Evolutionary conservation across 2,797 vertebrate genomes (phyloP).

Genomic region (Enteromius unitaeniatus): DNA sequence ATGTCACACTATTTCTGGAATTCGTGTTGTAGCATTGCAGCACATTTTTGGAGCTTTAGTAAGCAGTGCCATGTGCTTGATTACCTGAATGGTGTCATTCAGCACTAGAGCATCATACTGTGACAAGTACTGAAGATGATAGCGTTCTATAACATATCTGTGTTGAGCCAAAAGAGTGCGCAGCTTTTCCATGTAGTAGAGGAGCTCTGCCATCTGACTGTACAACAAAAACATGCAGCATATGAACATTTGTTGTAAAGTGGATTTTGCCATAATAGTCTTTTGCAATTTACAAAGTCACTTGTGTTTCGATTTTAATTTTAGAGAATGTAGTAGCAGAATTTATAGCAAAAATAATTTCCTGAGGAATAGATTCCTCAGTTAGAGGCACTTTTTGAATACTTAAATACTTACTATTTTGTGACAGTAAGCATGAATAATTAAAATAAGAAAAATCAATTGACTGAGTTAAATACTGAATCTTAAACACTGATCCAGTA

Average conservation of each 20-base stretch:
- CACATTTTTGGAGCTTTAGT: background rate
- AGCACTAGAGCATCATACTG: slow-evolving; percentile 89
- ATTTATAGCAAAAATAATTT: background rate
- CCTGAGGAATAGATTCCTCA: too few species aligned
- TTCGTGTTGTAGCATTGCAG: too few species aligned
- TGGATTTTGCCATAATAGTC: background rate
- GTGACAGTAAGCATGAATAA: background rate
- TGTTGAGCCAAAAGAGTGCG: slow-evolving; percentile 74
- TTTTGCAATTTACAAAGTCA: background rate
- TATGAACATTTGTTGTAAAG: background rate
- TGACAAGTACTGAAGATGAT: slow-evolving; percentile 89
- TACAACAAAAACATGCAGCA: slow-evolving; percentile 2
- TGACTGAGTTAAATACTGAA: background rate
- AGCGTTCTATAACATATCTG: slow-evolving; percentile 80
- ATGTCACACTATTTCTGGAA: too few species aligned
- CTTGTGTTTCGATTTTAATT: background rate
- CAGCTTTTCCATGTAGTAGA: slow-evolving; percentile 87
- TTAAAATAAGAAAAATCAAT: background rate
- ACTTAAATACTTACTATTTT: background rate
- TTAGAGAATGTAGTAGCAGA: background rate
- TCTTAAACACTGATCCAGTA: background rate
- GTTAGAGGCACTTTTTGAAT: background rate
- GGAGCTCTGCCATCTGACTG: slow-evolving; percentile 87
- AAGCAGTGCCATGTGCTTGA: background rate
- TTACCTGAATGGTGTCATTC: slow-evolving; percentile 91